A percentile compares a stretch with the other conserved stretches of the same genome.
Evolutionary conservation across 2,888 invertebrate species (phyloP).

Genomic region (Drosophila maculinotata): DNA sequence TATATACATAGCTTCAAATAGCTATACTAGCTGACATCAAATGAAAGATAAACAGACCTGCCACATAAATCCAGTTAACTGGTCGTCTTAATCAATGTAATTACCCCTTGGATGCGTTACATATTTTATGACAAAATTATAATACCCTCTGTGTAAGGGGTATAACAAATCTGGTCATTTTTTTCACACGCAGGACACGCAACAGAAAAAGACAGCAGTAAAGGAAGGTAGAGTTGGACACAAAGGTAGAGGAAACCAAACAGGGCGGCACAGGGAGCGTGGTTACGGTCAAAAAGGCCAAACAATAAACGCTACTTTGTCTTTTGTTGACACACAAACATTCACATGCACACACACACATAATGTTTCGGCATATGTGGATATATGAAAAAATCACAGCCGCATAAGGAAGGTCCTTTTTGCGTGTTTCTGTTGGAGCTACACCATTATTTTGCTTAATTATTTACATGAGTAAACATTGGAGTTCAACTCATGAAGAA

Average conservation of each 20-base stretch:
- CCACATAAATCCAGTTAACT: background rate
- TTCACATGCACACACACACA: constrained; percentile 15
- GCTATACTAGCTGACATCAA: background rate
- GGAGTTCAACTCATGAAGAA: constrained; percentile 39
- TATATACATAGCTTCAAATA: background rate
- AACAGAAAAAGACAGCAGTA: constrained; percentile 6
- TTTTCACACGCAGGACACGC: constrained; percentile 60
- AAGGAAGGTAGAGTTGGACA: background rate
- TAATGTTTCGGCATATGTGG: constrained; percentile 18
- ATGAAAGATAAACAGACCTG: background rate
- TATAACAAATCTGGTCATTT: constrained; percentile 53
- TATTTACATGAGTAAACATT: constrained; percentile 79
- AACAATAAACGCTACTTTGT: constrained; percentile 71
- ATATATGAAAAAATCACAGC: constrained; percentile 58
- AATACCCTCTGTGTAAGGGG: background rate
- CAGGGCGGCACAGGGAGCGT: constrained; percentile 34
- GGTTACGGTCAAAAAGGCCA: constrained; percentile 49
- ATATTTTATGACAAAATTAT: constrained; percentile 1
- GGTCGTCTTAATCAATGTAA: background rate
- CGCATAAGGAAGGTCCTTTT: constrained; percentile 63
- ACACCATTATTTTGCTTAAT: constrained; percentile 78
- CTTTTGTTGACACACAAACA: constrained; percentile 61
- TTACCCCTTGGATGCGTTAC: background rate
- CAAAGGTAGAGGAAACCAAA: constrained; percentile 7
- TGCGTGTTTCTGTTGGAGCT: constrained; percentile 47